Percentiles rank a stretch among this genome's conserved stretches.
Evolutionary conservation across 1,140 invertebrate genomes (phyloP).

Genomic region (Panulirus ornatus): DNA sequence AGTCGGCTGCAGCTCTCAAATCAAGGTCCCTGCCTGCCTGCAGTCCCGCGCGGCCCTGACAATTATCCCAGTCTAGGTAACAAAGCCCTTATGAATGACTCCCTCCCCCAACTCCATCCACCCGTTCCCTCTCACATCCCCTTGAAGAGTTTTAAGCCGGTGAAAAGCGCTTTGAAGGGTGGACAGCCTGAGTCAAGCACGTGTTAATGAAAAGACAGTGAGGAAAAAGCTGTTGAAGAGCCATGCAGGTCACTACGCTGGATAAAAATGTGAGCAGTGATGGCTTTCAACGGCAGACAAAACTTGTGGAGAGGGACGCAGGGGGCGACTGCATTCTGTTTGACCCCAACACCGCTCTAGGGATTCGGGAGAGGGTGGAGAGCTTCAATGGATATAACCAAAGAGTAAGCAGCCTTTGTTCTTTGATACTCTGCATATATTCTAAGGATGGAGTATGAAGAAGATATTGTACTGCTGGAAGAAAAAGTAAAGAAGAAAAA

Average conservation of each 20-base stretch:
- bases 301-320: neutral
- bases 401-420: neutral
- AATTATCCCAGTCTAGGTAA: slow-evolving; percentile 19
- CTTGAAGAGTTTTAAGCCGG: slow-evolving; percentile 25
- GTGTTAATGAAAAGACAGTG: slow-evolving; percentile 53
- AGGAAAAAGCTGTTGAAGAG: slow-evolving; percentile 40
- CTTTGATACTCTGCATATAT: neutral
- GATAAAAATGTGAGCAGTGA: slow-evolving; percentile 11
- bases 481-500: too few species aligned
- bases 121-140: neutral
- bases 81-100: slow-evolving; percentile 48
- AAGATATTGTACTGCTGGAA: too few species aligned
- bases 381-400: neutral
- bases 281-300: neutral
- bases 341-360: neutral
- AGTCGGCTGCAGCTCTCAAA: too few species aligned
- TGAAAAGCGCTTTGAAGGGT: slow-evolving; percentile 54
- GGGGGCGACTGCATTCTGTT: neutral
- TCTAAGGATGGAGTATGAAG: too few species aligned
- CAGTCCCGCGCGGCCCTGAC: too few species aligned
- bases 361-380: neutral
- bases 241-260: slow-evolving; percentile 24
- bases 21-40: too few species aligned
- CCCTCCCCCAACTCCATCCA: neutral
- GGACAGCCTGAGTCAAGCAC: slow-evolving; percentile 39